Base-by-base conservation (phyloP, 2,113 vertebrate genomes). In the Lophura nycthemera region DNA sequence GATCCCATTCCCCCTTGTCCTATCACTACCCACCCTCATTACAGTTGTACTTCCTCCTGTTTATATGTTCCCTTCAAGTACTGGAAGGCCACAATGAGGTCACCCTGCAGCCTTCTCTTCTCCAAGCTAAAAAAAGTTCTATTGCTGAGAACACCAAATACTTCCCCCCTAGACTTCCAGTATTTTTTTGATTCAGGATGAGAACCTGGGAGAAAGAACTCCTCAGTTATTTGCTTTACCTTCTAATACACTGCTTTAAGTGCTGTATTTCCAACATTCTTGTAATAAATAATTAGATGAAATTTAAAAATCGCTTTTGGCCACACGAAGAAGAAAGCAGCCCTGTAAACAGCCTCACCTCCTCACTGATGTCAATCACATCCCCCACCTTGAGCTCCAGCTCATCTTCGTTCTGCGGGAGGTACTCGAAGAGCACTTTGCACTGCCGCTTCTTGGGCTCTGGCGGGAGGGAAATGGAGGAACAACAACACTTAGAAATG, bases 391-490 rank as follows among this genome's bases (percentile, higher is more conserved):
- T 99, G 71, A 99, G 98, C 29, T 99, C 98, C 95, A 99, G 96
- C 92, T 99, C 99, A 54, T 99, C 99, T 71, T 99, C 99, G 5
- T 99, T 99, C 97, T 98, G 98, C 0, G 99, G 99, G 86, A 97
- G 29, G 72, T 99, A 99, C 1, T 99, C 98, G 30, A 98, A 99
- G 71, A 98, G 89, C 59, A 94, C 99, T 95, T 98, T 99, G 96
- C 99, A 99, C 87, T 98, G 99, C 6, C 98, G 97, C 89, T 98
- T 99, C 97, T 98, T 99, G 5, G 96, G 95, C 96, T 96, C 99
- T 99, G 97, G 48, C 38, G 42, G 32, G 80, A 96, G 21, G 27
- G 61, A 96, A 69, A 96, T 3, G 47, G 86, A 42, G 50, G 19
- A 45, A 32, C 85, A 47, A 95, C 87, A 77, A 48, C 2, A 1